phyloP scores from a whole-genome alignment of 2,113 vertebrate species.

The Vidua chalybeata region DNA sequence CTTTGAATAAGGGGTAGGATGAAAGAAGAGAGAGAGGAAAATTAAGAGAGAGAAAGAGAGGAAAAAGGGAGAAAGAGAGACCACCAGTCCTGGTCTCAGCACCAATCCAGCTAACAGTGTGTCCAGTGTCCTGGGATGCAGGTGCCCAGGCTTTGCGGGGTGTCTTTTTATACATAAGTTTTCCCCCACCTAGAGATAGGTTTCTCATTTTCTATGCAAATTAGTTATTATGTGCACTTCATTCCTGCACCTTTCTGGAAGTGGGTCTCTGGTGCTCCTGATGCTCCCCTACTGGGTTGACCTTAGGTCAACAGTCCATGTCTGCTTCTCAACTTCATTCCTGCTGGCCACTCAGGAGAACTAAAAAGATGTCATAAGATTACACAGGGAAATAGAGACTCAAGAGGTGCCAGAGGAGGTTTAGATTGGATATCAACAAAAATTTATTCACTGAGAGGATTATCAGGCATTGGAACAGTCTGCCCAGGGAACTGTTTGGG shows the following conservation, averaged over 20 bases:
- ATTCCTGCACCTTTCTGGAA: background rate
- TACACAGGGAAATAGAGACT: background rate
- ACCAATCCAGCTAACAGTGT: too few relatives aligned
- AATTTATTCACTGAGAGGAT: background rate
- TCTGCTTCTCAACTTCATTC: background rate
- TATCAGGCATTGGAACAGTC: background rate
- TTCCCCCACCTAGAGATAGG: background rate
- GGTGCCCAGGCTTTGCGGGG: background rate
- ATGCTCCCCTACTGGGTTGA: background rate
- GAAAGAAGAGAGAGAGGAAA: background rate
- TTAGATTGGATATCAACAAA: background rate
- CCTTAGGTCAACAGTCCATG: background rate
- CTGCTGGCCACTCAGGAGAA: background rate
- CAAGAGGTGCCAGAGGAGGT: background rate
- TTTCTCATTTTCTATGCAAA: background rate
- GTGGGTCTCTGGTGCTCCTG: background rate
- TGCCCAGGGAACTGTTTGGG: background rate
- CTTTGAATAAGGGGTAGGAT: background rate
- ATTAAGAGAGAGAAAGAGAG: background rate
- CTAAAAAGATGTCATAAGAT: background rate
- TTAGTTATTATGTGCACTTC: background rate
- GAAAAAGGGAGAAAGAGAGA: background rate
- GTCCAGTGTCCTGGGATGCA: background rate
- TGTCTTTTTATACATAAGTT: background rate
- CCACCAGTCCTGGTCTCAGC: too few relatives aligned